Evolutionary conservation across 2,113 vertebrate species (phyloP), one percentile per base, ranked within the genome.

Genomic region (Thalassarche chlororhynchos): DNA sequence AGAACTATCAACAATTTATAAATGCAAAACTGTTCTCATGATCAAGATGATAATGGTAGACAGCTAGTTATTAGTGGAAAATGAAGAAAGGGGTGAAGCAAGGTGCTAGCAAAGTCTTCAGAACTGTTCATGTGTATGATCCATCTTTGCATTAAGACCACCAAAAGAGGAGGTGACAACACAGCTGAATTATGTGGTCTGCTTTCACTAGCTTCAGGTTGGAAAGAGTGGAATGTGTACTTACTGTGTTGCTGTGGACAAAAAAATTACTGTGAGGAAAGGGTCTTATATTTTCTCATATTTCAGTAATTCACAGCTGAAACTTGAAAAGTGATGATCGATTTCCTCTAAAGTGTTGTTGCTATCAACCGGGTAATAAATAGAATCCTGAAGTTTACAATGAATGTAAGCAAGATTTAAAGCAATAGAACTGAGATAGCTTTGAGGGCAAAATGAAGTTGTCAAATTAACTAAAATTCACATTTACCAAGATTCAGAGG

Each of bases 241-340:
- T 65, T 82, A 49, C 10, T 70, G 31, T 89, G 28, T 31, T 61
- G 65, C 52, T 38, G 12, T 58, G 68, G 52, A 64, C 31, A 80
- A 95, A 91, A 91, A 93, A 71, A 49, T 65, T 76, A 54, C 77
- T 62, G 14, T 17, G 23, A 44, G 51, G 36, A 78, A 95, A 91
- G 11, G 11, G 34, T 70, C 54, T 65, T 64, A 28, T 66, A 46
- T 83, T 72, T 93, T 44, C 31, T 81, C 62, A 69, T 65, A 86
- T 91, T 96, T 95, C 89, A 97, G 44, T 78, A 95, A 87, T 51
- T 94, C 90, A 77, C 25, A 82, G 28, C 17, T 58, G 75, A 90
- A 87, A 72, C 8, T 13, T 82, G 25, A 68, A 75, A 93, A 95
- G 12, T 54, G 8, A 60, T 80, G 26, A 80, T 32, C 1, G 6